phyloP scores from a whole-genome alignment of 1,140 invertebrate genomes.

The Latrodectus geometricus region DNA sequence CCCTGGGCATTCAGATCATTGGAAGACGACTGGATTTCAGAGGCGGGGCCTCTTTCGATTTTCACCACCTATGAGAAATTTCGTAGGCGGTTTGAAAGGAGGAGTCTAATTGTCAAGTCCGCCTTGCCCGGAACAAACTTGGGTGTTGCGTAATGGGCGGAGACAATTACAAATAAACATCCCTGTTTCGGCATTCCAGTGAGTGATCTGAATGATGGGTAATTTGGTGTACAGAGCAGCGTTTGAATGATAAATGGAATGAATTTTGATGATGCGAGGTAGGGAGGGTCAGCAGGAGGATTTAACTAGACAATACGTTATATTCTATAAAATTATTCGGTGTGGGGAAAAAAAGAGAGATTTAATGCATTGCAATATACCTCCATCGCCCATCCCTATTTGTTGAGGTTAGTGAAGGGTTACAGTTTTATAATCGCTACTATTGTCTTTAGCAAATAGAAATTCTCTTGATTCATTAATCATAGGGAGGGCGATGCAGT shows the following conservation, averaged over 20 bases:
- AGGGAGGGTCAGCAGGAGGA: not conserved
- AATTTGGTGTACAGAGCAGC: conserved; percentile 22
- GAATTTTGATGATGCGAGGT: not conserved
- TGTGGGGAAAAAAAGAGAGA: conserved; percentile 9
- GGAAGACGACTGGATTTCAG: not conserved
- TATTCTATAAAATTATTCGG: not conserved
- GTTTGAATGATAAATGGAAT: conserved; percentile 40
- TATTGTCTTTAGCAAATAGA: conserved; percentile 32
- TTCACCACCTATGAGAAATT: not conserved
- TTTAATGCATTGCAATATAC: not conserved
- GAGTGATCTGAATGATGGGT: not conserved
- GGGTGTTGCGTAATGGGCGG: conserved; percentile 42
- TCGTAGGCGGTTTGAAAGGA: conserved; percentile 16
- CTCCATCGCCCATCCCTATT: conserved; percentile 20
- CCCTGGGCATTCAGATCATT: conserved; percentile 3
- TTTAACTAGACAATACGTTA: not conserved
- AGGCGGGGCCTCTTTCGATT: not conserved
- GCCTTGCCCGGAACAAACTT: not conserved
- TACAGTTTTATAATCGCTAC: conserved; percentile 14
- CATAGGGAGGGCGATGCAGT: not conserved
- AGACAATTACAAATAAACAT: not conserved
- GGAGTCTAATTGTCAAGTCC: not conserved
- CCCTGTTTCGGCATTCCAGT: conserved; percentile 5
- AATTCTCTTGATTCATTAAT: not conserved
- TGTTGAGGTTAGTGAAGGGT: conserved; percentile 8